phyloP scores from a whole-genome alignment of 2,888 invertebrate genomes.

The Sphecodes monilicornis region DNA sequence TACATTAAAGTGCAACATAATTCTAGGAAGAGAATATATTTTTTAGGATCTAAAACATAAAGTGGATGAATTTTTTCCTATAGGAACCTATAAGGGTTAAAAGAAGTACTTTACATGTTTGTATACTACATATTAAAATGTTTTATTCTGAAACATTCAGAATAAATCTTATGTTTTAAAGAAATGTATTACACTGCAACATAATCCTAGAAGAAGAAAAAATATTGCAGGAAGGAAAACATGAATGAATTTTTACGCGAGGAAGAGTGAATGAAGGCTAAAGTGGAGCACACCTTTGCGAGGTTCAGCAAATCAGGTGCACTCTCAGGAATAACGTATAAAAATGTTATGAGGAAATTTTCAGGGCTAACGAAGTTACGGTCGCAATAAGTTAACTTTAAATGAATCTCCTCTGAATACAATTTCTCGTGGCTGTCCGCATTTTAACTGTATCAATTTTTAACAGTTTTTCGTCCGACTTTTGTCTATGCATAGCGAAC shows the following conservation, averaged over 20 bases:
- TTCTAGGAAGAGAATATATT: too few species aligned
- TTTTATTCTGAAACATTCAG: too few species aligned
- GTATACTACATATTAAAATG: too few species aligned
- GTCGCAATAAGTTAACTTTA: background rate
- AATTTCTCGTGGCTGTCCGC: background rate
- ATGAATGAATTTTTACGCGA: background rate
- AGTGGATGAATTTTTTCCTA: too few species aligned
- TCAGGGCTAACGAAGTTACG: background rate
- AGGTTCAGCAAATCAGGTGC: background rate
- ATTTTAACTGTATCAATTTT: background rate
- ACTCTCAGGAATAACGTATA: background rate
- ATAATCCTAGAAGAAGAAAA: too few species aligned
- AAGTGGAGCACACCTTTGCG: background rate
- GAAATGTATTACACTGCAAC: too few species aligned
- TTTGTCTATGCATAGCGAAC: background rate
- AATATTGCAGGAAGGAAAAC: too few species aligned
- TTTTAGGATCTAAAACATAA: too few species aligned
- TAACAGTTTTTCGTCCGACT: background rate
- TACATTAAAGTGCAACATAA: too few species aligned
- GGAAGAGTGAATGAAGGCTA: background rate
- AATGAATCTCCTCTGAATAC: background rate
- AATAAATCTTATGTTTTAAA: too few species aligned
- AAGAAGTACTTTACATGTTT: too few species aligned
- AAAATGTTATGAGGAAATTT: background rate
- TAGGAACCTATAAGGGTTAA: too few species aligned